Evolutionary conservation across 2,113 vertebrate species (phyloP), one percentile per base, ranked within the genome.

Genomic region (Tupaia chinensis): DNA sequence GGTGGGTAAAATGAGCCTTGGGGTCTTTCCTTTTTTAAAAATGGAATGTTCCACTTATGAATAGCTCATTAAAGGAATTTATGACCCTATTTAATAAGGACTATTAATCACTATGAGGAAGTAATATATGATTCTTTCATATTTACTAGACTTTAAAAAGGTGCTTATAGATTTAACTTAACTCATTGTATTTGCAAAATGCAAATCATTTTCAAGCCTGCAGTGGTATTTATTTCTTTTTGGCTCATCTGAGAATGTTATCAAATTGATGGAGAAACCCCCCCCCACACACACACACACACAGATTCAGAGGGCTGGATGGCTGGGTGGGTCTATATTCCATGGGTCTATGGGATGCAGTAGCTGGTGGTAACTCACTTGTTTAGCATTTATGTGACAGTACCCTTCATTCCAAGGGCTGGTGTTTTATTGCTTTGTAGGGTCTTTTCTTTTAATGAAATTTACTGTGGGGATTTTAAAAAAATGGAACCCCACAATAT

Each of bases 181-280:
- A 81, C 44, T 83, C 19, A 70, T 69, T 19, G 56, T 72, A 53
- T 90, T 89, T 89, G 53, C 84, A 86, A 89, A 95, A 82, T n/a
- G 65, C 23, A 89, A 93, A 88, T 34, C 63, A 70, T 22, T 53
- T n/a, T 10, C 56, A 22, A 63, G 74, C 20, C 27, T 66, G n/a
- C 72, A 25, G 23, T 34, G 60, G 44, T 63, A 10, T 91, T 74
- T 76, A 61, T 73, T 96, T 81, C 17, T 65, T 92, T 92, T 29
- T 53, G 66, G 63, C 77, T 94, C 29, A 70, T 89, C 11, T 73
- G 58, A 91, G 74, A 81, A 74, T 79, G 86, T 27, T 9, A 9
- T 69, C 20, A 72, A 56, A 63, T n/a, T 88, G 29, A 19, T 90
- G 56, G 65, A 76, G 69, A 92, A 63, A 68, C 65, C 34, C 63